phyloP scores from a whole-genome alignment of 2,888 invertebrate genomes.

The Mythimna impura region DNA sequence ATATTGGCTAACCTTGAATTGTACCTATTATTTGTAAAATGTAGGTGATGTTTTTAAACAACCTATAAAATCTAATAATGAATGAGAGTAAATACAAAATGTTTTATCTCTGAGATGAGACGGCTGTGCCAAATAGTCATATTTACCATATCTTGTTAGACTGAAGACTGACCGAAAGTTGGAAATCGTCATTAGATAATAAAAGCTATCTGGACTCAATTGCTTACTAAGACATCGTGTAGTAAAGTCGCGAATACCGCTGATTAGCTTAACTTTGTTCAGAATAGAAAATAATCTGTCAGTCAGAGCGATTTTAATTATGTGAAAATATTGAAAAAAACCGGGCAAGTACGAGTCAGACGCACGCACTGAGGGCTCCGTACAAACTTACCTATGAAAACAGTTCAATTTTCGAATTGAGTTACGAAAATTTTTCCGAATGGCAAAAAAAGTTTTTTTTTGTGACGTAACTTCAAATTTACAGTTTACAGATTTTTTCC shows the following conservation, averaged over 20 bases:
- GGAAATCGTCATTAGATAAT: background rate
- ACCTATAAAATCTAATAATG: background rate
- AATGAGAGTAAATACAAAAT: constrained; percentile 12
- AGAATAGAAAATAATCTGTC: too few relatives aligned
- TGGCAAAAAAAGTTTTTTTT: too few relatives aligned
- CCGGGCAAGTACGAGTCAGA: too few relatives aligned
- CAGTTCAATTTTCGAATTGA: too few relatives aligned
- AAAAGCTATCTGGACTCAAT: background rate
- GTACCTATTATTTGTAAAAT: background rate
- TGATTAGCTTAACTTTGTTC: too few relatives aligned
- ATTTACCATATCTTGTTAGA: constrained; percentile 13
- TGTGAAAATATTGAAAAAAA: too few relatives aligned
- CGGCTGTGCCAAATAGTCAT: constrained; percentile 16
- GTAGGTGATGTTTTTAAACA: background rate
- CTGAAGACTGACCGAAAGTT: background rate
- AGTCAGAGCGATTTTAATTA: too few relatives aligned
- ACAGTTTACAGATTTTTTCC: too few relatives aligned
- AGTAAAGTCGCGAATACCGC: background rate
- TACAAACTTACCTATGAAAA: too few relatives aligned
- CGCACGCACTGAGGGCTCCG: too few relatives aligned
- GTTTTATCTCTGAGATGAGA: constrained; percentile 5
- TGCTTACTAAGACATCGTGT: background rate
- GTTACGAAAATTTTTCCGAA: too few relatives aligned
- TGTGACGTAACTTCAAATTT: too few relatives aligned
- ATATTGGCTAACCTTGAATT: background rate